Evolutionary conservation across 2,888 invertebrate genomes (phyloP), one percentile per base, ranked within the genome.

Genomic region (Caenorhabditis auriculariae): DNA sequence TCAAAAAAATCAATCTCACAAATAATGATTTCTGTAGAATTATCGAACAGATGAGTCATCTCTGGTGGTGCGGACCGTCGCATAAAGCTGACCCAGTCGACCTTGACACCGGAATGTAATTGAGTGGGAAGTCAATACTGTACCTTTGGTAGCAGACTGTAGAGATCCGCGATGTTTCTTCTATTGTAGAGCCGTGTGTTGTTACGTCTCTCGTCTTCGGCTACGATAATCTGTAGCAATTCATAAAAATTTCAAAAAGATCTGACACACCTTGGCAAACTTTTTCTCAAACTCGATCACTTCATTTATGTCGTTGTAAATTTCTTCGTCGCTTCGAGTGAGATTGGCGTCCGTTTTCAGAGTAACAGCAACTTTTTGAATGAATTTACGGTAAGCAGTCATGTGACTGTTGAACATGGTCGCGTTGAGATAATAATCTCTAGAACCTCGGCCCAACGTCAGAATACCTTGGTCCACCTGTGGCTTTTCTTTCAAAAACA

Each of bases 11-110:
- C 79, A 17, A 77, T 60, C 41, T 83, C 82, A 52, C 74, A 77
- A 7, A 84, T 76, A 26, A 83, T 82, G 9, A 84, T 72, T 45
- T 77, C 72, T 27, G 83, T 82, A 19, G 76, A 70, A 27, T 78
- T 74, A 44, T 76, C 66, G 42, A 83, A 55, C n/a, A 75, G 55
- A n/a, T 74, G 51, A 24, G 60, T 72, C 41, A 82, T 72, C 6
- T 80, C 78, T 2, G 54, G 49, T 2, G 82, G 82, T 21, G 78
- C 72, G 21, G 75, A 52, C 6, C 47, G 42, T 15, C 60, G 57
- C 63, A 82, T 76, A 55, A 78, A 82, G 9, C 49, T 38, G 26
- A 74, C 53, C 82, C 82, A 82, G 54, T 82, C 74, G 38, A 82
- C 66, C 74, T 78, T 28, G 4, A 62, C 45, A 82, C 32, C 3